Conservation (phyloP, 2,797 vertebrate species). For the Pangasius sanitwongsei region DNA sequence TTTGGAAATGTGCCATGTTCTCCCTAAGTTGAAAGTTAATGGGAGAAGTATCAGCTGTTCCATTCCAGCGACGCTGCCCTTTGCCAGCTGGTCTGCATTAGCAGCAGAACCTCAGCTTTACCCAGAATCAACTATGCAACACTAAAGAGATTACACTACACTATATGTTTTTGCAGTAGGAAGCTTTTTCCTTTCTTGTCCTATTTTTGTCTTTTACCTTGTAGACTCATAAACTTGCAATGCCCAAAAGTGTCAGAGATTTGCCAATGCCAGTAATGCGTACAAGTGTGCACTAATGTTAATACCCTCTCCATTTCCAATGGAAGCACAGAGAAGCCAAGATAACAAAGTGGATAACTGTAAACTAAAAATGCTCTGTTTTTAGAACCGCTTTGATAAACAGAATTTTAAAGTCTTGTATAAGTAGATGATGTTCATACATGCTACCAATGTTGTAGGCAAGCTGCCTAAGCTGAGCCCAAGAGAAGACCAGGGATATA, state of each 20-base stretch:
- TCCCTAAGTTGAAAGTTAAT: constrained; percentile 77
- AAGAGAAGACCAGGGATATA: neutral
- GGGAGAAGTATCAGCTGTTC: constrained; percentile 65
- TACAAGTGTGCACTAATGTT: constrained; percentile 31
- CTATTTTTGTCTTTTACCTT: constrained; percentile 54
- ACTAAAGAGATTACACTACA: constrained; percentile 56
- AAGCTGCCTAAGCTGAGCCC: neutral
- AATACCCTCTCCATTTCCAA: neutral
- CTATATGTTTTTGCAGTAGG: constrained; percentile 58
- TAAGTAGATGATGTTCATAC: neutral
- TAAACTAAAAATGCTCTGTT: constrained; percentile 36
- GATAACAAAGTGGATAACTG: constrained; percentile 28
- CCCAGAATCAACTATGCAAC: neutral
- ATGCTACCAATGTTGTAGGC: neutral
- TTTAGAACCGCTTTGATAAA: constrained; percentile 25
- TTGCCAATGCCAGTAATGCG: constrained; percentile 62
- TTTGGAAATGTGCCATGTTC: constrained; percentile 74
- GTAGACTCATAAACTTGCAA: constrained; percentile 56
- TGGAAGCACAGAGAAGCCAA: neutral
- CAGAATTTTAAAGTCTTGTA: neutral
- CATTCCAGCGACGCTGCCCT: constrained; percentile 60
- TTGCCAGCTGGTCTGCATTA: constrained; percentile 67
- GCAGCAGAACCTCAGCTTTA: constrained; percentile 20
- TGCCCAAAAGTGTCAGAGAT: constrained; percentile 52
- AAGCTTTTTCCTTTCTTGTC: neutral